Evolutionary conservation across 2,113 vertebrate genomes (phyloP), one percentile per base, ranked within the genome.

Genomic region (Epinephelus fuscoguttatus): DNA sequence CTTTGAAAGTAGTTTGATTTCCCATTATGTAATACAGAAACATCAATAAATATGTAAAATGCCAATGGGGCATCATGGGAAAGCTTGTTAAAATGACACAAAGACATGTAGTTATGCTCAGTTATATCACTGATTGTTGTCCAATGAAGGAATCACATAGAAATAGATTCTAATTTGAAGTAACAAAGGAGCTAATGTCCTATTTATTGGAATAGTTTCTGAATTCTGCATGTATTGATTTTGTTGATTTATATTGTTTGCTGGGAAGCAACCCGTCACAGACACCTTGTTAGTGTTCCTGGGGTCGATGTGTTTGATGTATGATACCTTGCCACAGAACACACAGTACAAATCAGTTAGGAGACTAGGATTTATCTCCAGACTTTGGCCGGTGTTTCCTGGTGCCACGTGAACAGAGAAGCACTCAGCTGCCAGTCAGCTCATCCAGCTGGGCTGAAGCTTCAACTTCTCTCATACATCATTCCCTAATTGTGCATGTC

Each of bases 251-350:
- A 19, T 47, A 18, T n/a, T 33, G 33, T 62, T 56, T 55, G 23
- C 49, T n/a, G 21, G 15, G 30, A 23, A 25, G 70, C 40, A 13
- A 2, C 47, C 2, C 37, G 9, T 69, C 27, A 21, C 1, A 23
- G 18, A 23, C 8, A 33, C 18, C 61, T 60, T 23, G 56, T 68
- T 47, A 27, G 27, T 42, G 45, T 19, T 45, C 33, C 56, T 4
- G 63, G 19, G 49, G 55, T 40, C 23, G 70, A 79, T 23, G 49
- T 25, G 47, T 25, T 13, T 72, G 78, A 80, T 47, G 49, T 33
- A 80, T 4, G 52, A 40, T 7, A 1, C 33, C 59, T 30, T 3
- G n/a, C 19, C 13, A 14, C 55, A 27, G n/a, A 11, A 21, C 69
- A 23, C 3, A 25, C 60, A 2, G 21, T 1, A 21, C 57, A 66